Base-by-base conservation (phyloP, 2,113 vertebrate species). In the Etheostoma spectabile region DNA sequence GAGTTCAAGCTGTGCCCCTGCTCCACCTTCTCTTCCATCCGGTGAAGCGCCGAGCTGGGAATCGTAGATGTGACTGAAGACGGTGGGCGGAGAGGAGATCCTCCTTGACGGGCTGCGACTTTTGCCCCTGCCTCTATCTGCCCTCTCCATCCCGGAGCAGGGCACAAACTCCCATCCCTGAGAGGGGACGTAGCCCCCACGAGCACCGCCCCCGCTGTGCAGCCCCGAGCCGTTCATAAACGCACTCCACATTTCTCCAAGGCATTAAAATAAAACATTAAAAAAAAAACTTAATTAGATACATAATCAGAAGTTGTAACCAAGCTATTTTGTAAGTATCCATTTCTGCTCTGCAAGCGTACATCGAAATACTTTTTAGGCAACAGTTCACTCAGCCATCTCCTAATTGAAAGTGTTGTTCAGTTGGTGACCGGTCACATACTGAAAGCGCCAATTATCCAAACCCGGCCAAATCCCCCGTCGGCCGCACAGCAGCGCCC, bases 121-220 rank as follows among this genome's bases (percentile, higher is more conserved):
- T 49, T 71, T 92, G 24, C 86, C 88, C 77, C 89, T 92, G 64
- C 90, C 84, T 35, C 88, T 94, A 12, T 86, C 88, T 8, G 66
- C 38, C 64, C 45, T 67, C 3, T 93, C 93, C 71, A 84, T 76
- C 86, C 91, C 73, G 84, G 90, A 79, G 65, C 87, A 83, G 15
- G 92, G 91, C 67, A 94, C 87, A 70, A 93, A 94, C 89, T 95
- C 89, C 93, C 93, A 95, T 80, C 93, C 85, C 82, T 92, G 91
- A 57, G 88, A 91, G 59, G 78, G 74, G 67, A 94, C 91, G 77
- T 93, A 92, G 22, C 93, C 92, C 73, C 91, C 91, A 49, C 86
- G 87, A 13, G 90, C 88, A 65, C 93, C 86, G 74, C 91, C 88
- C 48, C 89, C 90, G 56, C 68, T 65, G 80, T 27, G 90, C 89